Conservation (phyloP, 2,113 vertebrate species). For the Patagioenas fasciata region DNA sequence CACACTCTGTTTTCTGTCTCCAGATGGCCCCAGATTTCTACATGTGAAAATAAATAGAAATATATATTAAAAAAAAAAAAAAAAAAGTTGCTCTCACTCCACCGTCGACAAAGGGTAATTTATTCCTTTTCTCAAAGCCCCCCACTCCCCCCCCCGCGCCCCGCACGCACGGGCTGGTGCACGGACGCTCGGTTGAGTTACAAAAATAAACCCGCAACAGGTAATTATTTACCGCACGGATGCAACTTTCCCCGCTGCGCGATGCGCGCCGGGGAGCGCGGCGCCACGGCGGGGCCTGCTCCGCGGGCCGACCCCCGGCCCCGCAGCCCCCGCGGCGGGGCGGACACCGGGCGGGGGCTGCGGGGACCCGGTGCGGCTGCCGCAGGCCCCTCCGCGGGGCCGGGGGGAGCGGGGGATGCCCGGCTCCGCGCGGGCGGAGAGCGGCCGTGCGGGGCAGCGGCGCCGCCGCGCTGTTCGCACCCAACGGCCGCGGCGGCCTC, state of each 20-base stretch:
- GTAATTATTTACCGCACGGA: conserved; percentile 62
- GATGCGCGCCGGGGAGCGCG: not conserved
- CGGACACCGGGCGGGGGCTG: not conserved
- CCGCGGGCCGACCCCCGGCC: not conserved
- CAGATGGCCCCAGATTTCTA: conserved; percentile 67
- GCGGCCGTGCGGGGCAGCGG: too few relatives aligned
- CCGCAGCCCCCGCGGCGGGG: not conserved
- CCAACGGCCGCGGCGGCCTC: too few relatives aligned
- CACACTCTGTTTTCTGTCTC: conserved; percentile 62
- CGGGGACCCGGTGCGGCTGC: too few relatives aligned
- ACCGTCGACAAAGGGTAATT: not conserved
- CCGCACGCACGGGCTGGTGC: not conserved
- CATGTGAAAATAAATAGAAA: conserved; percentile 30
- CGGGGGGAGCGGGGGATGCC: too few relatives aligned
- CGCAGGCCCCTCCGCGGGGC: too few relatives aligned
- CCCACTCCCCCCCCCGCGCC: not conserved
- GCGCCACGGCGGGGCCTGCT: conserved; percentile 18
- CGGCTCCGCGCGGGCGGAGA: too few relatives aligned
- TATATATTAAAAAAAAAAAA: not conserved
- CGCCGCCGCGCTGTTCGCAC: too few relatives aligned
- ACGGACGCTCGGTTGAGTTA: not conserved
- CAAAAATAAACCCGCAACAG: conserved; percentile 63
- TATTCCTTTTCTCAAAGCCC: not conserved
- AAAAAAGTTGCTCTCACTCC: not conserved
- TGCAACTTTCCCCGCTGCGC: conserved; percentile 56